These are phyloP conservation scores for Erythrolamprus reginae DNA, from an alignment of 2,113 vertebrate genomes.

Conservation along the genomic window DNA sequence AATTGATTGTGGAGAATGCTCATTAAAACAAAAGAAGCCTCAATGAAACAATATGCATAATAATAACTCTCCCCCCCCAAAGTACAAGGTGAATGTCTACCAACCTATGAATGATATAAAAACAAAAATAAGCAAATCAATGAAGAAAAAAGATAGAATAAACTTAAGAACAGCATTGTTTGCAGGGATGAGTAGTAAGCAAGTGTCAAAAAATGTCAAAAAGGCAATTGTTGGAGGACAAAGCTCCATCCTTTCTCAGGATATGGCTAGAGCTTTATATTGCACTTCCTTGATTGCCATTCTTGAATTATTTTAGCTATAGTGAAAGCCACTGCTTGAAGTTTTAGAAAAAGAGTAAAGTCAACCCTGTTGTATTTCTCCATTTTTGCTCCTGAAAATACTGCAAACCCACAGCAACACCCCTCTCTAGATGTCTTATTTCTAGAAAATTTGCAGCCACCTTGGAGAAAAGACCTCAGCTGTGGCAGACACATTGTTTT, in stretches of 20 bases:
- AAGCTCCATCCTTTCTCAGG: neutral
- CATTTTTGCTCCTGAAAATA: neutral
- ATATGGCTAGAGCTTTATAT: neutral
- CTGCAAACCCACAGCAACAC: neutral
- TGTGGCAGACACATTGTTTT: neutral
- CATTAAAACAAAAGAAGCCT: neutral
- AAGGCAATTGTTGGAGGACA: neutral
- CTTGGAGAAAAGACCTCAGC: neutral
- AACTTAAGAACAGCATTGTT: neutral
- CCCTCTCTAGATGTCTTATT: neutral
- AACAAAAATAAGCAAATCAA: neutral
- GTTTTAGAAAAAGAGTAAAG: neutral
- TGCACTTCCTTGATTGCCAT: neutral
- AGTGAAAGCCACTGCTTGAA: neutral
- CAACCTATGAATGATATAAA: neutral
- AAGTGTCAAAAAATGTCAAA: neutral
- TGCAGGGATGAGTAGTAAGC: neutral
- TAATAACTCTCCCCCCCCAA: neutral
- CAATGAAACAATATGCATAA: neutral
- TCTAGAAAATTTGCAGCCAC: neutral
- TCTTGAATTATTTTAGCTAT: neutral
- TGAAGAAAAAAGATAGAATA: neutral
- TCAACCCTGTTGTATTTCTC: neutral
- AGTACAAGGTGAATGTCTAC: neutral
- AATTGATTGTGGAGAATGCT: neutral